phyloP scores from a whole-genome alignment of 2,888 invertebrate species.

The Mythimna albipuncta region DNA sequence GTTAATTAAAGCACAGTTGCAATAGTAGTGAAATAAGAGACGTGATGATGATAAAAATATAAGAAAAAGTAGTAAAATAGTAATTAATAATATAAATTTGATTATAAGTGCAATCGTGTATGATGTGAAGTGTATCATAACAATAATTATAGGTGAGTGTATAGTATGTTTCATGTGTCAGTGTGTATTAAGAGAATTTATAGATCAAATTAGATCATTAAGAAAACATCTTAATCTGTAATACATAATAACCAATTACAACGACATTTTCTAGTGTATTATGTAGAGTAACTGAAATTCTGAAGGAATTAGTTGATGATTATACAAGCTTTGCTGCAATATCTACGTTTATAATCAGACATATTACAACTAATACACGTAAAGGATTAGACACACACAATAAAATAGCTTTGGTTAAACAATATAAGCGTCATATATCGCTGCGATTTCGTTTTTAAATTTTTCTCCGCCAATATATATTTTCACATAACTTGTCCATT shows the following conservation, averaged over 20 bases:
- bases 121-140: constrained; percentile 49
- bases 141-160: constrained; percentile 60
- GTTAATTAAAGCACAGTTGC: constrained; percentile 63
- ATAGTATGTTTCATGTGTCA: constrained; percentile 51
- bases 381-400: constrained; percentile 83
- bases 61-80: constrained; percentile 59
- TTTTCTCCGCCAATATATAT: neutral
- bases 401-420: constrained; percentile 77
- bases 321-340: constrained; percentile 87
- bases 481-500: neutral
- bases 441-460: constrained; percentile 23
- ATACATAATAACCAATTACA: constrained; percentile 67
- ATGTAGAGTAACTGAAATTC: constrained; percentile 82
- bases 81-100: constrained; percentile 56
- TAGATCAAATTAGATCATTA: constrained; percentile 69
- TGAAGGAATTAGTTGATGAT: constrained; percentile 86
- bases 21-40: constrained; percentile 61
- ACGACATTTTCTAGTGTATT: constrained; percentile 76
- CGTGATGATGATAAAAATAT: constrained; percentile 63
- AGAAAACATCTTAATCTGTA: constrained; percentile 88
- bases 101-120: constrained; percentile 55
- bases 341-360: constrained; percentile 81
- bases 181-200: constrained; percentile 50
- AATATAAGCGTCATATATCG: constrained; percentile 65
- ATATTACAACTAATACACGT: constrained; percentile 73